These are phyloP conservation scores for Tinea trinotella DNA, from an alignment of 2,888 invertebrate genomes.

Conservation along the genomic window DNA sequence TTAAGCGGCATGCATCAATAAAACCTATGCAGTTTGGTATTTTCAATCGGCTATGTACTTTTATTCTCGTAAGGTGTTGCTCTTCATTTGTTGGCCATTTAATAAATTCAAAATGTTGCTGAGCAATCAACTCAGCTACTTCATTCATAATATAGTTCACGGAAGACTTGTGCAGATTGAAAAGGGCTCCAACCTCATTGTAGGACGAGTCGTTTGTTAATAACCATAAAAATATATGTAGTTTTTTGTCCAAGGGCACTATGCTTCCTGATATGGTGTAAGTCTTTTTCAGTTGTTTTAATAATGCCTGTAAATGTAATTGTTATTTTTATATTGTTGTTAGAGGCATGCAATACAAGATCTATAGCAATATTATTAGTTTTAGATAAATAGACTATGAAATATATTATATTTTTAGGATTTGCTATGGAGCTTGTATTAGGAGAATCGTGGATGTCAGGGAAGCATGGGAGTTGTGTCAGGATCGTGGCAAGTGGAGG, in stretches of 20 bases:
- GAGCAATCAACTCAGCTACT: conserved; percentile 42
- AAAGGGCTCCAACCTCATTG: conserved; percentile 47
- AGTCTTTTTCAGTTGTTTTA: background rate
- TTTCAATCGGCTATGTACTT: conserved; percentile 50
- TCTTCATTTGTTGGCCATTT: conserved; percentile 58
- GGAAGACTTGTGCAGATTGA: conserved; percentile 53
- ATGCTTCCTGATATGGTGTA: background rate
- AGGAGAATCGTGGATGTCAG: no score
- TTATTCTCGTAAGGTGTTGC: conserved; percentile 55
- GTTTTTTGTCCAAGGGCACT: conserved; percentile 44
- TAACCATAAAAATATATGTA: conserved; percentile 55
- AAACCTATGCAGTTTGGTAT: conserved; percentile 65
- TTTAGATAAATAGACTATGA: no score
- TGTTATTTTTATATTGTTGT: no score
- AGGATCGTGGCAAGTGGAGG: no score
- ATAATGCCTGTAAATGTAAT: background rate
- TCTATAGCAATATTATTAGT: no score
- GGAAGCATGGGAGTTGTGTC: no score
- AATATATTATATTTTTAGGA: no score
- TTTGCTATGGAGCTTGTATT: no score
- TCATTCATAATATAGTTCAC: conserved; percentile 54
- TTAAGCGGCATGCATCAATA: conserved; percentile 52
- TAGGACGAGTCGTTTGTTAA: conserved; percentile 49
- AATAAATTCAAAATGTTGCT: conserved; percentile 46
- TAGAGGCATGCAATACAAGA: background rate